Percentiles rank a stretch among this genome's conserved stretches.
Evolutionary conservation across 2,797 vertebrate species (phyloP).

Genomic region (Leucoraja ocellata): DNA sequence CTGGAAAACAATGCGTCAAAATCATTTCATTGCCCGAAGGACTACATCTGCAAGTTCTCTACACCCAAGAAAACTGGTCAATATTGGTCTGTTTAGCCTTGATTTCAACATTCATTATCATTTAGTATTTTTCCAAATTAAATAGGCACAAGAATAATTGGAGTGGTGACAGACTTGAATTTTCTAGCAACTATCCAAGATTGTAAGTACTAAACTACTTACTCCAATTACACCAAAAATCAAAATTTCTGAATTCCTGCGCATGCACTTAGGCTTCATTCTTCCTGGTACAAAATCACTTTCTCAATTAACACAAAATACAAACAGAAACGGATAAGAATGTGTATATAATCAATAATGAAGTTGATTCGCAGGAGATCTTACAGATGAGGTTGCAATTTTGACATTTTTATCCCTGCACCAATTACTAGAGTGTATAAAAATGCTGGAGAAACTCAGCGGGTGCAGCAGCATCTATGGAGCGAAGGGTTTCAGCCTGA

Average conservation of each 20-base stretch:
- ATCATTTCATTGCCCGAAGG: background rate
- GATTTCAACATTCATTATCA: background rate
- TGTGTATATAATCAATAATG: background rate
- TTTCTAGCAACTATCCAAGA: background rate
- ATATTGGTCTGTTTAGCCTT: background rate
- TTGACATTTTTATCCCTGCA: background rate
- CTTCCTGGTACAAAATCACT: background rate
- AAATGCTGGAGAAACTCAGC: no score
- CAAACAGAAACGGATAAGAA: no score
- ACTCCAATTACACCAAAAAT: background rate
- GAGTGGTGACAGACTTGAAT: background rate
- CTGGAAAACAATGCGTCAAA: conserved; percentile 52
- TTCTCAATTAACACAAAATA: background rate
- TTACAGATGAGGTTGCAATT: background rate
- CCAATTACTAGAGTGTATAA: background rate
- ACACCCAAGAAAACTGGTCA: background rate
- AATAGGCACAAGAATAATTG: background rate
- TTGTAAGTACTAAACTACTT: background rate
- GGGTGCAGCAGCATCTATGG: no score
- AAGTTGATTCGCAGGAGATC: background rate
- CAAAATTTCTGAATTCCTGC: background rate
- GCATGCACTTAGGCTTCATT: background rate
- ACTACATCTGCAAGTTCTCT: background rate
- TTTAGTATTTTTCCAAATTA: background rate
- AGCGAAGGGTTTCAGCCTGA: no score